phyloP scores from a whole-genome alignment of 2,888 invertebrate genomes.

The Epirrhoe tristata region DNA sequence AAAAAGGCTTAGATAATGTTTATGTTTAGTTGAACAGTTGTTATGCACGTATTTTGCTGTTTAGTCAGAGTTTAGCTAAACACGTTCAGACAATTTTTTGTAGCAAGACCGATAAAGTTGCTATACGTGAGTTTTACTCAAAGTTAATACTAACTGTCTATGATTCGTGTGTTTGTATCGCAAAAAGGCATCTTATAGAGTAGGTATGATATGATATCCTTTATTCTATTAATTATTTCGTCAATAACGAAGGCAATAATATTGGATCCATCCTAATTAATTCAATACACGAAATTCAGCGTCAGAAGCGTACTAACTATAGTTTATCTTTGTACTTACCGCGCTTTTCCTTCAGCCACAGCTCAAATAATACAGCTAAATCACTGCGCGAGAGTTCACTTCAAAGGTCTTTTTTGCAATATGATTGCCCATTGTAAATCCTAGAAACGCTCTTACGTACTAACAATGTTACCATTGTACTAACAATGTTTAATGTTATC shows the following conservation, averaged over 20 bases:
- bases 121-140: too few species aligned
- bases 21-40: too few species aligned
- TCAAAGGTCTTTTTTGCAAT: too few species aligned
- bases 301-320: conserved; percentile 32
- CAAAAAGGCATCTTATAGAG: not conserved
- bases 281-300: conserved; percentile 33
- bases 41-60: too few species aligned
- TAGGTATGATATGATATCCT: not conserved
- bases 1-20: too few species aligned
- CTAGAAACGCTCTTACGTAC: too few species aligned
- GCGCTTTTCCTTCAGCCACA: conserved; percentile 23
- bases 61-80: too few species aligned
- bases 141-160: not conserved
- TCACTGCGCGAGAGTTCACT: not conserved
- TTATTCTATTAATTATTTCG: conserved; percentile 15
- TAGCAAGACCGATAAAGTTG: too few species aligned
- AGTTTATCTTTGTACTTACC: conserved; percentile 34
- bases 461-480: too few species aligned
- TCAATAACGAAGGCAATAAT: conserved; percentile 19
- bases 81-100: too few species aligned
- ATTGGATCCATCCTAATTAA: conserved; percentile 28
- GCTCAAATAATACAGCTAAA: not conserved
- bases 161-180: not conserved
- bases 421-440: too few species aligned
- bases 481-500: too few species aligned